Evolutionary conservation across 2,797 vertebrate species (phyloP).

Genomic region (Balearica regulorum): DNA sequence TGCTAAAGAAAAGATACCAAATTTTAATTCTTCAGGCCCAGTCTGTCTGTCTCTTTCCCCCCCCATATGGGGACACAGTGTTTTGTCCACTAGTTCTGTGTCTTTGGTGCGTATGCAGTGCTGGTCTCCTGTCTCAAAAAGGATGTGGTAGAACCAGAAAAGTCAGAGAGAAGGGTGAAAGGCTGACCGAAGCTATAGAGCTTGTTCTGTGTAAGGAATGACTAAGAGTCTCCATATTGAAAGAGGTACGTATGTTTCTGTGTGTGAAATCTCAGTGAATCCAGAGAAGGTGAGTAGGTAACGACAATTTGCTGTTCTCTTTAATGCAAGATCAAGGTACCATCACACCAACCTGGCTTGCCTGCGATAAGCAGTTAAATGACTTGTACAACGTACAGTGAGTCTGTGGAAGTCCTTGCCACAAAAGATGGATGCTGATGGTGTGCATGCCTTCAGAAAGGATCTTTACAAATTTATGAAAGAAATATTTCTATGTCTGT

Average conservation of each 20-base stretch:
- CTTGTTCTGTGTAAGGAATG: not conserved
- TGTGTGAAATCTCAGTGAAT: not conserved
- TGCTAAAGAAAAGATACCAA: not conserved
- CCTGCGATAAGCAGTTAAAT: not conserved
- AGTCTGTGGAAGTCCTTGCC: not conserved
- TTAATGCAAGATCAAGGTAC: not conserved
- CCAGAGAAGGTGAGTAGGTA: not conserved
- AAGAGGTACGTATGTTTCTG: not conserved
- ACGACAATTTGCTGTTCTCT: not conserved
- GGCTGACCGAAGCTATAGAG: not conserved
- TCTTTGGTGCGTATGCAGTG: not conserved
- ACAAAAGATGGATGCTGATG: not conserved
- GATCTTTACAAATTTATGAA: not conserved
- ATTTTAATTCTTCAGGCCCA: not conserved
- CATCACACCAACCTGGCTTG: not conserved
- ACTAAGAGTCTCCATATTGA: not conserved
- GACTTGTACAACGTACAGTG: not conserved
- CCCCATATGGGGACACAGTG: not conserved
- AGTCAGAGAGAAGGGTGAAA: not conserved
- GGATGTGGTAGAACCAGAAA: not conserved
- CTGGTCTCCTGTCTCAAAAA: not conserved
- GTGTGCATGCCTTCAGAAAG: not conserved
- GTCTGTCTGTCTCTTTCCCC: not conserved
- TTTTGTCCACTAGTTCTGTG: not conserved
- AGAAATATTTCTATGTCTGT: not conserved